Base-by-base conservation (phyloP, 2,888 invertebrate genomes). In the Clanis bilineata region DNA sequence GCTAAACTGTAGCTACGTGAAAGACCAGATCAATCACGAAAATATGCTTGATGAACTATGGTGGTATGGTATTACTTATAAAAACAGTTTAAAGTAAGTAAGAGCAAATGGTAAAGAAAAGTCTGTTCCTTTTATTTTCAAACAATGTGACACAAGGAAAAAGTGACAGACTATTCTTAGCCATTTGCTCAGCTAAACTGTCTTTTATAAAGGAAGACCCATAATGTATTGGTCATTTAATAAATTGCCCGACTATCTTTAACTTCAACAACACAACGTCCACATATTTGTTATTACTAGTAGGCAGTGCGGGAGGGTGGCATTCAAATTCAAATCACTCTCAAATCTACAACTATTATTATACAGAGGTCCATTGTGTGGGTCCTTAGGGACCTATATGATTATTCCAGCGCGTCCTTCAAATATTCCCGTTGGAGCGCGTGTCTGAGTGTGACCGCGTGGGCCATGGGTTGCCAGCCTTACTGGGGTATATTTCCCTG, bases 341-440 rank as follows among this genome's bases (percentile, higher is more conserved):
- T 90, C 88, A 90, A 90, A 91, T 90, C 89, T 90, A 90, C 90
- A 90, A 90, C 91, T 91, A 91, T 91, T 91, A 92, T 92, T 92
- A 90, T 87, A 79, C 84, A 78, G 51, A 76, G 70, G 72, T 71
- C 83, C 85, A 89, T 91, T 91, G 89, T 91, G 83, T 80, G 64
- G 73, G 82, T 90, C 91, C 90, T 88, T 80, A 71, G 91, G 86
- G 90, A 90, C 86, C 86, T 88, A 89, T 88, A 85, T 88, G 87
- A 89, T 90, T 88, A 86, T 86, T 83, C 81, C 74, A 80, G 72
- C 66, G 77, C 75, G 89, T 89, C 90, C 90, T 90, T 82, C 85
- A 84, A 86, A 84, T 85, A 79, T 79, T 79, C 84, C 81, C 84
- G 78, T 76, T 82, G 83, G 84, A 83, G 82, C 51, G 82, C 84